These are phyloP conservation scores for Anseranas semipalmata DNA, from an alignment of 2,113 vertebrate genomes.

Conservation along the genomic window DNA sequence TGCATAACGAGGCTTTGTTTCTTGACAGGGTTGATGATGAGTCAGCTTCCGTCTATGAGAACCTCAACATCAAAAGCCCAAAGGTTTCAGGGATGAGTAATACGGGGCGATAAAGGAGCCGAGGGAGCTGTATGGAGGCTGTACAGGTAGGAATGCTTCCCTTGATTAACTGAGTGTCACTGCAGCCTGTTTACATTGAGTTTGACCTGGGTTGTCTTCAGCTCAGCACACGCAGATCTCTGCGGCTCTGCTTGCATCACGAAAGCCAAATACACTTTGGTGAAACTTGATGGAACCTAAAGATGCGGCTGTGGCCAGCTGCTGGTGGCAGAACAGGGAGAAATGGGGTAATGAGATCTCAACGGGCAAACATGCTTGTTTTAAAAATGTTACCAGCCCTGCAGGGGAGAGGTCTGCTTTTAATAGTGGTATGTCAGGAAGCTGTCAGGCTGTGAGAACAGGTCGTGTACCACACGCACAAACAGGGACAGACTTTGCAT, in stretches of 20 bases:
- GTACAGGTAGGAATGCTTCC: neutral
- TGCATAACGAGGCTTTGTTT: neutral
- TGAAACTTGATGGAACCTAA: fast-evolving
- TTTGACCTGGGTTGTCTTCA: neutral
- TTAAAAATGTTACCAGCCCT: fast-evolving
- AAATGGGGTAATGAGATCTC: neutral
- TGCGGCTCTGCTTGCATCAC: fast-evolving
- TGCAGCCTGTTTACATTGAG: fast-evolving
- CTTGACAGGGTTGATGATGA: constrained; percentile 82
- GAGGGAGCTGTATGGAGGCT: neutral
- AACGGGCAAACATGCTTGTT: neutral
- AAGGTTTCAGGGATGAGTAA: constrained; percentile 79
- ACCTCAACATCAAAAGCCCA: constrained; percentile 86
- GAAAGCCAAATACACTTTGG: neutral
- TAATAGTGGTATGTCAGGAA: fast-evolving
- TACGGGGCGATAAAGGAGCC: constrained; percentile 77
- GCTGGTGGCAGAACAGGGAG: neutral
- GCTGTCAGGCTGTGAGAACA: neutral
- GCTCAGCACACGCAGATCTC: neutral
- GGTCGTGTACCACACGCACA: fast-evolving
- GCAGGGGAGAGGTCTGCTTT: neutral
- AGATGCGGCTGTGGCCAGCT: neutral
- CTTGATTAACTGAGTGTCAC: neutral
- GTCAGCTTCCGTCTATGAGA: constrained; percentile 86
- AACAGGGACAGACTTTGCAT: neutral